Evolutionary conservation across 2,888 invertebrate species (phyloP).

Genomic region (Tridacna gigas): DNA sequence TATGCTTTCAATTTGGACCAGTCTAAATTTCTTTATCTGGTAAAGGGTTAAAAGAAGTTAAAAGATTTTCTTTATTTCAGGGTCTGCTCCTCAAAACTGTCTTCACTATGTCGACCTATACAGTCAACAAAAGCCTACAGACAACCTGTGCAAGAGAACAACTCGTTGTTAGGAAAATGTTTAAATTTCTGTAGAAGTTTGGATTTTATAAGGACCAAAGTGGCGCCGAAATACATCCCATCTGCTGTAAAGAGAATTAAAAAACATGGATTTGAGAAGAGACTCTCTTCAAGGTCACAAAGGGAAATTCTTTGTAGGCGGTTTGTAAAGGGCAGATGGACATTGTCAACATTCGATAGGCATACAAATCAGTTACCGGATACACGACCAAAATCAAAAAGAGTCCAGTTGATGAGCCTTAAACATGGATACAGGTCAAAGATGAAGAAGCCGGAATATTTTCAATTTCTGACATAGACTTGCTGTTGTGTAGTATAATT

Average conservation of each 20-base stretch:
- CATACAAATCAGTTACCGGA: conserved; percentile 63
- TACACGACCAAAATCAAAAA: conserved; percentile 19
- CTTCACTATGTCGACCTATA: conserved; percentile 12
- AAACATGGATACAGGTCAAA: conserved; percentile 41
- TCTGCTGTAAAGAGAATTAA: conserved; percentile 76
- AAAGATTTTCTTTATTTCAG: background rate
- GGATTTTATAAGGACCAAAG: conserved; percentile 27
- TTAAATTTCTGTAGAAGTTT: background rate
- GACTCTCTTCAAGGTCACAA: conserved; percentile 64
- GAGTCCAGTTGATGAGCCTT: conserved; percentile 48
- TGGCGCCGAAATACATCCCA: conserved; percentile 58
- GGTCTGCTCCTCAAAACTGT: background rate
- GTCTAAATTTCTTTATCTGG: no score
- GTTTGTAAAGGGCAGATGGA: conserved; percentile 70
- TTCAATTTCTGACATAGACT: background rate
- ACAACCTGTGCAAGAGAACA: no score
- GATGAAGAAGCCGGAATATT: conserved; percentile 42
- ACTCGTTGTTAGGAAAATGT: background rate
- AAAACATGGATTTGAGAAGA: conserved; percentile 75
- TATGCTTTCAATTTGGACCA: no score
- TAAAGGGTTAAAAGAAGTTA: no score
- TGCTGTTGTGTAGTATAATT: no score
- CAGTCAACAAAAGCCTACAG: no score
- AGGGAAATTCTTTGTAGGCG: conserved; percentile 72
- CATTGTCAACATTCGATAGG: conserved; percentile 71